Evolutionary conservation across 2,797 vertebrate species (phyloP), one percentile per base, ranked within the genome.

Genomic region (Echeneis naucrates): DNA sequence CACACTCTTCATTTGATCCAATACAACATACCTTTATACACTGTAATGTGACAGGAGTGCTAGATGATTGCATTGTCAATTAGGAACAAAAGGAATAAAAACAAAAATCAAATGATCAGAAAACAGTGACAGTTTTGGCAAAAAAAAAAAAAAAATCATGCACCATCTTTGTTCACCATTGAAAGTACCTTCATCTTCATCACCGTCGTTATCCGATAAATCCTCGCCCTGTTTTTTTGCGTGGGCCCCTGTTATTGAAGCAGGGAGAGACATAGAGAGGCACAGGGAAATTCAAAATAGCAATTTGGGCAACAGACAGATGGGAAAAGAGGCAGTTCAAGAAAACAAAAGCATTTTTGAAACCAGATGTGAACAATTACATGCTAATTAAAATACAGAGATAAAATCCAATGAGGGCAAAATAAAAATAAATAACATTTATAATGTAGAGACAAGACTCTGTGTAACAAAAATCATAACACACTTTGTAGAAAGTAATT

Each of bases 201-300:
- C 98, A 95, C 98, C 98, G 95, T 99, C 97, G 95, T 99, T 99
- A 97, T 99, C 98, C 88, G 96, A 97, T 94, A 99, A 96, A 96
- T 99, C 98, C 95, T 99, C 98, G 85, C 96, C 96, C 96, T 99
- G 98, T 98, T 99, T 99, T 98, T 99, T 99, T 96, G 97, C 95
- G 94, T 97, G 96, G 95, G 95, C 92, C 95, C 98, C 98, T 99
- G 94, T 94, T 96, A 93, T 95, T 94, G 95, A 96, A 97, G 95
- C 92, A 95, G 91, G 95, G 92, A 96, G 95, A 97, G 94, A 96
- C 86, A 96, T 94, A 95, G 88, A 93, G 88, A 95, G 93, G 93
- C 74, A 95, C 90, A 95, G 78, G 89, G 89, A 94, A 95, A 97
- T 98, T 97, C 96, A 98, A 97, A 95, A 96, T 94, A 97, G 93